A percentile compares a stretch with the other conserved stretches of the same genome.
phyloP scores from a whole-genome alignment of 2,888 invertebrate species.

The Strigamia transsilvanica region DNA sequence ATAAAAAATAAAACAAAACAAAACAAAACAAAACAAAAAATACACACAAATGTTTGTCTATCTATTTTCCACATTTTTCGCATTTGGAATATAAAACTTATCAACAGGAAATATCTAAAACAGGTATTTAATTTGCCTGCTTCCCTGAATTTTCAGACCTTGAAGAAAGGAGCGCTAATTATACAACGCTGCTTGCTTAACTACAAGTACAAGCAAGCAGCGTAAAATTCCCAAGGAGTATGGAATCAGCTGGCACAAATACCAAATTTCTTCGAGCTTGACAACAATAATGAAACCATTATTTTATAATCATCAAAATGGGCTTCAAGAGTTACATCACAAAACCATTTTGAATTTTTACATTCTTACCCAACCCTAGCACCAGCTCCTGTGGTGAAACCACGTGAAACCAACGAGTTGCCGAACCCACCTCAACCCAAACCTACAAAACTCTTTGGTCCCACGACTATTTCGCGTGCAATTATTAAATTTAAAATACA shows the following conservation, averaged over 20 bases:
- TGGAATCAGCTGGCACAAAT: slow-evolving; percentile 42
- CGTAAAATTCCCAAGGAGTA: slow-evolving; percentile 44
- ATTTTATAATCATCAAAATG: neutral
- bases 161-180: slow-evolving; percentile 39
- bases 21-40: neutral
- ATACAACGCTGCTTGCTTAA: slow-evolving; percentile 26
- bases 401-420: no score
- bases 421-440: neutral
- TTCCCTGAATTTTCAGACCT: slow-evolving; percentile 42
- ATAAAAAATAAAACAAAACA: neutral
- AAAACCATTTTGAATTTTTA: neutral
- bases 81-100: neutral
- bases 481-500: neutral
- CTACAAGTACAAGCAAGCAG: slow-evolving; percentile 14
- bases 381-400: neutral
- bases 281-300: neutral
- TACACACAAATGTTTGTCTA: neutral
- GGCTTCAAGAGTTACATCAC: neutral
- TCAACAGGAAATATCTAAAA: neutral
- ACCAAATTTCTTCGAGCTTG: slow-evolving; percentile 43
- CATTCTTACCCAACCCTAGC: neutral
- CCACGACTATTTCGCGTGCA: neutral
- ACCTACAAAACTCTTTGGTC: neutral
- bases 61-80: neutral
- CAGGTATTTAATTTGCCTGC: neutral